Base-by-base conservation (phyloP, 2,113 vertebrate genomes). In the Capreolus pygargus region DNA sequence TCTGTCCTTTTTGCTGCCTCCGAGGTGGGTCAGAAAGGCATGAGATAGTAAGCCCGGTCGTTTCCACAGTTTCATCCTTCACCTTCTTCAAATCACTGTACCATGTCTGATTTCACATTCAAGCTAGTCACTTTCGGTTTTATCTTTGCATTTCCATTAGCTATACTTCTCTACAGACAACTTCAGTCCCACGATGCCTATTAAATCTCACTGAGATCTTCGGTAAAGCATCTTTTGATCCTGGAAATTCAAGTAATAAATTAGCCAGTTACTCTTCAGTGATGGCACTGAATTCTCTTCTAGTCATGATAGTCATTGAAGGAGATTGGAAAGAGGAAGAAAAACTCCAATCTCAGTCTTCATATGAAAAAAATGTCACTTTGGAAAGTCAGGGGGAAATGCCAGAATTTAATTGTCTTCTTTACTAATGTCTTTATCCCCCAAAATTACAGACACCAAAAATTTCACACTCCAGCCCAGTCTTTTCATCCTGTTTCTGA, bases 151-250 rank as follows among this genome's bases (percentile, higher is more conserved):
- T 76, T 90, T 55, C n/a, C 82, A 10, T 90, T 89, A 82, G 23
- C 86, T 52, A 21, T 11, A 92, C 39, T 74, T 57, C 74, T 92
- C 76, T 67, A 33, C 64, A 28, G 82, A 85, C 21, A 89, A 78
- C 79, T 58, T 96, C 45, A 79, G 28, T 52, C 81, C 86, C 11
- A 55, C 76, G 64, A 61, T 88, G 90, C 45, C 58, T 82, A 23
- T 82, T 87, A 88, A 91, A 83, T 96, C 54, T 97, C 47, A 87
- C 30, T 74, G 54, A 91, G 23, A 93, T 89, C 97, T 95, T 67
- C 30, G 13, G 85, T 79, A 87, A 89, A 36, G 23, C 52, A 95
- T 47, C 52, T 89, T 94, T 94, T 89, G 82, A 86, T 84, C 64
- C 74, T 95, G 6, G 50, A 91, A 93, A 89, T 87, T 76, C 27